Percentiles rank a stretch among this genome's conserved stretches.
phyloP scores from a whole-genome alignment of 2,888 invertebrate genomes.

The Archips xylosteana region DNA sequence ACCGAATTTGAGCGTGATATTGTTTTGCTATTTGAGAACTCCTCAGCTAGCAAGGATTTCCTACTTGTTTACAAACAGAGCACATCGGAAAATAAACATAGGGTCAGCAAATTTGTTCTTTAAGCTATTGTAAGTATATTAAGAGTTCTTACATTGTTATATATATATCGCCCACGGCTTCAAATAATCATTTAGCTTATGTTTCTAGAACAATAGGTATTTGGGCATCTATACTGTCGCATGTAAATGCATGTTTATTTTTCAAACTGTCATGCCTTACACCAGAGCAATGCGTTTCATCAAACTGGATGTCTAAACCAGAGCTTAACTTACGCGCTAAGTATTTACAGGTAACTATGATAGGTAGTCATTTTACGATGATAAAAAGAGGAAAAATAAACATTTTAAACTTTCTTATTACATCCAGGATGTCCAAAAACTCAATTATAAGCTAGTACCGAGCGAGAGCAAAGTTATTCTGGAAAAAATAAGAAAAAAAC shows the following conservation, averaged over 20 bases:
- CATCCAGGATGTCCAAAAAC: no score
- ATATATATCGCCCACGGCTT: background rate
- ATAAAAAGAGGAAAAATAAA: no score
- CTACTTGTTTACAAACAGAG: constrained; percentile 75
- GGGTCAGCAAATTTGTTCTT: constrained; percentile 75
- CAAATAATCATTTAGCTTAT: background rate
- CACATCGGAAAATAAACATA: constrained; percentile 71
- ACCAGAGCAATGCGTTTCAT: constrained; percentile 70
- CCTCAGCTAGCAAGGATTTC: constrained; percentile 76
- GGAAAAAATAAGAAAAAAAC: no score
- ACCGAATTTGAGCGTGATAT: constrained; percentile 52
- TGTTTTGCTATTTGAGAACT: constrained; percentile 72
- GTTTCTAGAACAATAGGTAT: constrained; percentile 70
- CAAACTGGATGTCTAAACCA: constrained; percentile 77
- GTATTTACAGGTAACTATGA: constrained; percentile 64
- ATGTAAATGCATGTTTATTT: constrained; percentile 80
- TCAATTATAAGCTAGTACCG: no score
- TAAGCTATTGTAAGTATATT: constrained; percentile 72
- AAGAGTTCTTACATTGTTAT: background rate
- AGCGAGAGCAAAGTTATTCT: no score
- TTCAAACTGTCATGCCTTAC: constrained; percentile 80
- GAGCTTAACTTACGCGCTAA: constrained; percentile 69
- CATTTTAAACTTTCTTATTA: no score
- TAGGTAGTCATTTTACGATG: no score
- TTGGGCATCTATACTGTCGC: constrained; percentile 79